Evolutionary conservation across 2,888 invertebrate genomes (phyloP), one percentile per base, ranked within the genome.

Genomic region (Tortricodes alternella): DNA sequence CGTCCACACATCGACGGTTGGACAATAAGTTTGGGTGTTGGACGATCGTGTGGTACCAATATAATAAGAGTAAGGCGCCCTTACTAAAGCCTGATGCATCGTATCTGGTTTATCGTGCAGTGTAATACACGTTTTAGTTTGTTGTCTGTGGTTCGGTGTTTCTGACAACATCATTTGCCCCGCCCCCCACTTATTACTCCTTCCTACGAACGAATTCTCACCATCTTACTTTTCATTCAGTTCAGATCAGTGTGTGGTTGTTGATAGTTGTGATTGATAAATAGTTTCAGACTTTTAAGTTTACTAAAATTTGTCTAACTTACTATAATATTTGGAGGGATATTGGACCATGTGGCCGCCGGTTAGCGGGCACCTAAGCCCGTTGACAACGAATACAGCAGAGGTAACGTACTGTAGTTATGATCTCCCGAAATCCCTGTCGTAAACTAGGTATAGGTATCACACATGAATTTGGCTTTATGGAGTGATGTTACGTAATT

Each of bases 401-500:
- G 49, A 56, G 56, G 56, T 56, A 56, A 56, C 23, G 11, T 44
- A 56, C 27, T 37, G 43, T 38, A 34, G 27, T 37, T 13, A 35
- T 21, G 16, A 29, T 13, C 48, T 55, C 41, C 39, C 41, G 37
- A 50, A 56, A 50, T 56, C 44, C 46, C 34, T 46, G 18, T 49
- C 37, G 37, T 23, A 18, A 34, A 56, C 41, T 44, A 50, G 49
- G 35, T 49, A 44, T 56, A 37, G 35, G 43, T 50, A 44, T 50
- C 49, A 29, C 23, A 56, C 43, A 50, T 44, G 37, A 53, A 41
- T 50, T 56, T 50, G 49, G 32, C 56, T 32, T 56, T 56, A 56
- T 50, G 49, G 50, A 56, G 44, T 56, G 49, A 44, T 50, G 50
- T 56, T 56, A 56, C 56, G 56, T 56, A 56, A 56, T 56, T 56